Conservation (phyloP, 2,113 vertebrate species). For the Platysternon megacephalum region DNA sequence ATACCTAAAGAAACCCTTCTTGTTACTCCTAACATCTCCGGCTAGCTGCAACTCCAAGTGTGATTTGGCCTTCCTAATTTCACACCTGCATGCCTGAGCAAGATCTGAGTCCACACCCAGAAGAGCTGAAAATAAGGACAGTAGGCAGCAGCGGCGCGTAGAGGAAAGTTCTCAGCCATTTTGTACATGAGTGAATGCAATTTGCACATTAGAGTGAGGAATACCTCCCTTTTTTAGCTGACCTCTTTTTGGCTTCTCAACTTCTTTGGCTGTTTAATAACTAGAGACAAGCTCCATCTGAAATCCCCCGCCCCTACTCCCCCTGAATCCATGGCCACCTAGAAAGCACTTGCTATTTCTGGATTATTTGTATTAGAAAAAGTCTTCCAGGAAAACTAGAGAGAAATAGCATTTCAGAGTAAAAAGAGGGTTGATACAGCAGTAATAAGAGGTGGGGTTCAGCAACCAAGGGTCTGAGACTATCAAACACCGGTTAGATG, state of each 20-base stretch:
- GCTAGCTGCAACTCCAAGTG: too few species aligned
- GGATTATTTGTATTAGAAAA: constrained; percentile 8
- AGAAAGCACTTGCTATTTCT: constrained; percentile 64
- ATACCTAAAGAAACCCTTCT: too few species aligned
- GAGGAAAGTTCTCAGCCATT: neutral
- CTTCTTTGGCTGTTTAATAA: constrained; percentile 54
- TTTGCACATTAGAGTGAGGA: constrained; percentile 55
- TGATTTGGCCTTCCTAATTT: too few species aligned
- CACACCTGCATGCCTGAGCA: too few species aligned
- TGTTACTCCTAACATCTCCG: too few species aligned
- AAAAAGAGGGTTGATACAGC: neutral
- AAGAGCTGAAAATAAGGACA: neutral
- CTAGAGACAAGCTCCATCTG: constrained; percentile 47
- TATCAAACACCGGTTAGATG: neutral
- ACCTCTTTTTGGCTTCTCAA: constrained; percentile 66
- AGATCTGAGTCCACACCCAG: neutral
- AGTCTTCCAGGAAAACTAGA: neutral
- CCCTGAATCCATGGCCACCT: constrained; percentile 26
- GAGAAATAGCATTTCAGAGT: neutral
- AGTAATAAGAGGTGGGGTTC: neutral
- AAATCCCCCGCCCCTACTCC: constrained; percentile 13
- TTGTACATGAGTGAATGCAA: constrained; percentile 50
- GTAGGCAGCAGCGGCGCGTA: neutral
- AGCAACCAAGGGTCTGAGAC: neutral
- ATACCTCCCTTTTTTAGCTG: constrained; percentile 60